Conservation (phyloP, 2,113 vertebrate genomes). For the Amphiprion percula region DNA sequence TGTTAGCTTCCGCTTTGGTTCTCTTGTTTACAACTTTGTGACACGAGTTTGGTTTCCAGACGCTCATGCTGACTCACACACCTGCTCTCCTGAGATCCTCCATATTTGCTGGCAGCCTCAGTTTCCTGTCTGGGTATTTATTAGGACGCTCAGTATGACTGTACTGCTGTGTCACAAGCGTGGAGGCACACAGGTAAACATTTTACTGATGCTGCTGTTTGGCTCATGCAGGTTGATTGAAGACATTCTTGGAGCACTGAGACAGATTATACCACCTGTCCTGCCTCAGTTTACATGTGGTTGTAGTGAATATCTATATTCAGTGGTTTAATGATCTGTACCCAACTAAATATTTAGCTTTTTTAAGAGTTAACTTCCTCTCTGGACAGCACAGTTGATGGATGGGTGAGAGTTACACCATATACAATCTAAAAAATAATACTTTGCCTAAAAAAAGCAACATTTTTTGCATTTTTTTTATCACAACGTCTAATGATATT, state of each 20-base stretch:
- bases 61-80: conserved; percentile 8
- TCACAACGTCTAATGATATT: no score
- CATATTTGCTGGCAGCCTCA: conserved; percentile 3
- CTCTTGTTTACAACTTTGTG: conserved; percentile 7
- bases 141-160: background rate
- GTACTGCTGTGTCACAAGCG: background rate
- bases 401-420: no score
- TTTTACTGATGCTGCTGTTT: background rate
- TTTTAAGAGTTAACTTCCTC: no score
- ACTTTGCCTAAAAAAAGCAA: no score
- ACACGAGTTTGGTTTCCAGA: conserved; percentile 8
- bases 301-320: no score
- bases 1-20: conserved; percentile 11
- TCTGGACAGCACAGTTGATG: no score
- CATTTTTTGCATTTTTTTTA: no score
- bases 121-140: conserved; percentile 22
- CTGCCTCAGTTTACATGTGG: background rate
- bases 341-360: no score
- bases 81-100: background rate
- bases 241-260: background rate
- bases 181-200: no score
- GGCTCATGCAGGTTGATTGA: background rate
- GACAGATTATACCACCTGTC: background rate
- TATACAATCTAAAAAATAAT: no score
- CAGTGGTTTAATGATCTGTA: no score